Evolutionary conservation across 2,797 vertebrate species (phyloP).

Genomic region (Neosilurus hyrtlii): DNA sequence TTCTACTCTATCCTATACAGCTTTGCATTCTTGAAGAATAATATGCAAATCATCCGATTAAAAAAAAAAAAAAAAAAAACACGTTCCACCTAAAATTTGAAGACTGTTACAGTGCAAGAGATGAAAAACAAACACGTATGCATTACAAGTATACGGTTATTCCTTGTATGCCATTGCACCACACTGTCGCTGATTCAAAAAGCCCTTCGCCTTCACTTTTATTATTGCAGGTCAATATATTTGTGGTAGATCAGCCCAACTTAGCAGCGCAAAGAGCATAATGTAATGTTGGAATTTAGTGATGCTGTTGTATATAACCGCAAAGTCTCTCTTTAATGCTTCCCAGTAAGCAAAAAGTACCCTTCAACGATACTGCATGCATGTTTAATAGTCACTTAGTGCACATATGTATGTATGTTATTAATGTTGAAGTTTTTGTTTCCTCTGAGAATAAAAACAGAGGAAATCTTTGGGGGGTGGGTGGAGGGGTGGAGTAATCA

Average conservation of each 20-base stretch:
- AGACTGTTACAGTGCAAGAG: conserved; percentile 60
- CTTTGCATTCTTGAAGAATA: conserved; percentile 55
- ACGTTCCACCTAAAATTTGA: conserved; percentile 49
- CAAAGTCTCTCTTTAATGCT: conserved; percentile 60
- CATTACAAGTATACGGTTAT: conserved; percentile 55
- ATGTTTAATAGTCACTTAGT: conserved; percentile 68
- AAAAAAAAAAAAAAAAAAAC: conserved; percentile 40
- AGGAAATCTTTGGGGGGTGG: conserved; percentile 43
- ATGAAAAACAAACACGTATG: conserved; percentile 52
- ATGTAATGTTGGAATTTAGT: conserved; percentile 56
- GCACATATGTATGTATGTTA: conserved; percentile 57
- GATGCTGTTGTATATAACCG: conserved; percentile 67
- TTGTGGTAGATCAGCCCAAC: conserved; percentile 49
- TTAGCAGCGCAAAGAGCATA: conserved; percentile 53
- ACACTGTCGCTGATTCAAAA: conserved; percentile 44
- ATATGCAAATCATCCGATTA: conserved; percentile 69
- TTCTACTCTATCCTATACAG: conserved; percentile 52
- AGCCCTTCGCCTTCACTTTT: conserved; percentile 56
- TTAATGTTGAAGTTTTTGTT: conserved; percentile 46
- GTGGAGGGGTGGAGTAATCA: conserved; percentile 46
- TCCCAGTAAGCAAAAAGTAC: conserved; percentile 58
- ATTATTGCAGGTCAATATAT: conserved; percentile 57
- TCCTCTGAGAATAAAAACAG: conserved; percentile 51
- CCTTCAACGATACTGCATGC: conserved; percentile 62
- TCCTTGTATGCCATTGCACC: conserved; percentile 62